A percentile compares a stretch with the other conserved stretches of the same genome.
Evolutionary conservation across 2,888 invertebrate species (phyloP).

Genomic region (Atherix ibis): DNA sequence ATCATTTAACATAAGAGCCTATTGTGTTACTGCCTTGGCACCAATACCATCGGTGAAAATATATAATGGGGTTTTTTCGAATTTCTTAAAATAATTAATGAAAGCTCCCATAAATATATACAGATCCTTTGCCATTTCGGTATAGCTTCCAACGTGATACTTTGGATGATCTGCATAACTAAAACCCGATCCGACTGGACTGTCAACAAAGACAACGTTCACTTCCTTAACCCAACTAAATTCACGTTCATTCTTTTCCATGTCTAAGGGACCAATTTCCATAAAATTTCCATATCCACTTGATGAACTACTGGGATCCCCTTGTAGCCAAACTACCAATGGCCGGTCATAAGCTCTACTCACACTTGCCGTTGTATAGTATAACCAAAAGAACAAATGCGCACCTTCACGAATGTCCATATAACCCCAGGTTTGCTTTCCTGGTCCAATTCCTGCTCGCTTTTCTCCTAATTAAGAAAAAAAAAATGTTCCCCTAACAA

Average conservation of each 20-base stretch:
- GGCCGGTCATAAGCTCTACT: slow-evolving; percentile 43
- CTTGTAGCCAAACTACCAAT: slow-evolving; percentile 65
- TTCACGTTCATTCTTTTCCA: slow-evolving; percentile 42
- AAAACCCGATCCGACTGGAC: slow-evolving; percentile 69
- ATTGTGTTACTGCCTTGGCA: slow-evolving; percentile 72
- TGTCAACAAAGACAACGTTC: slow-evolving; percentile 66
- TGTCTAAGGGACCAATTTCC: slow-evolving; percentile 54
- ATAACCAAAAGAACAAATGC: slow-evolving; percentile 69
- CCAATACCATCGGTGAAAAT: slow-evolving; percentile 75
- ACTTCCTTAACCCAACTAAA: slow-evolving; percentile 54
- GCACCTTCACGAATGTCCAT: slow-evolving; percentile 49
- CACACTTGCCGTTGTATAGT: slow-evolving; percentile 45
- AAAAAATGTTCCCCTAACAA: too few relatives aligned
- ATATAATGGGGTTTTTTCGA: slow-evolving; percentile 51
- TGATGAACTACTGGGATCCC: slow-evolving; percentile 61
- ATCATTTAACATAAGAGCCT: slow-evolving; percentile 39
- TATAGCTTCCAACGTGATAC: slow-evolving; percentile 36
- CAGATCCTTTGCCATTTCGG: slow-evolving; percentile 51
- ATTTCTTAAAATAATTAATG: slow-evolving; percentile 43
- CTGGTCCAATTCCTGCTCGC: slow-evolving; percentile 33
- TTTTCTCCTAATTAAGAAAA: neutral
- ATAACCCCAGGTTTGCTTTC: slow-evolving; percentile 50
- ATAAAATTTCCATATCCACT: slow-evolving; percentile 63
- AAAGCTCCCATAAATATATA: slow-evolving; percentile 48
- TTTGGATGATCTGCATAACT: slow-evolving; percentile 47